These are phyloP conservation scores for Pandemis heparana DNA, from an alignment of 2,888 invertebrate species.

Conservation along the genomic window DNA sequence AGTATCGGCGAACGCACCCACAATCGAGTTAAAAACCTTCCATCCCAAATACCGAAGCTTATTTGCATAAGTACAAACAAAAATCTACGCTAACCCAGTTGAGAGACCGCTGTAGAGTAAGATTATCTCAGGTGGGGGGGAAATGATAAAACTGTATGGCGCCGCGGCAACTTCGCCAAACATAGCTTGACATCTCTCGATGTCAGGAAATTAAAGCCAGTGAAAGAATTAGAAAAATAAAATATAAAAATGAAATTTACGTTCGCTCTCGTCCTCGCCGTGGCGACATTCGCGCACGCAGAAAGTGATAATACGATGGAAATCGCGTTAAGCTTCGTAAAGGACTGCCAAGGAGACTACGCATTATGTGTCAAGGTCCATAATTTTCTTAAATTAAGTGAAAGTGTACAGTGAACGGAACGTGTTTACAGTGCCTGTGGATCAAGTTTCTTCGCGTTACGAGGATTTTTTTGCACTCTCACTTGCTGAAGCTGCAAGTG, in stretches of 20 bases:
- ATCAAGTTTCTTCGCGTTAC: conserved; percentile 49
- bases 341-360: conserved; percentile 90
- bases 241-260: conserved; percentile 68
- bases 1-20: conserved; percentile 17
- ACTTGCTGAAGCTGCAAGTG: conserved; percentile 43
- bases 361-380: conserved; percentile 90
- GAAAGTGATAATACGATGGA: conserved; percentile 85
- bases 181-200: conserved; percentile 77
- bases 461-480: conserved; percentile 53
- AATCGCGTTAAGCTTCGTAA: conserved; percentile 88
- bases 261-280: conserved; percentile 66
- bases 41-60: conserved; percentile 52
- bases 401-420: conserved; percentile 70
- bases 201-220: conserved; percentile 70
- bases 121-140: conserved; percentile 70
- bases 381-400: conserved; percentile 71
- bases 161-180: conserved; percentile 68
- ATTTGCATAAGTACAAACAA: conserved; percentile 68
- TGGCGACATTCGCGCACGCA: conserved; percentile 73
- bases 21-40: conserved; percentile 40
- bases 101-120: conserved; percentile 61
- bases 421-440: conserved; percentile 56
- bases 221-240: conserved; percentile 54
- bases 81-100: conserved; percentile 71
- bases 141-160: conserved; percentile 80